Conservation (phyloP, 2,888 invertebrate genomes). For the Standfussiana lucernea region DNA sequence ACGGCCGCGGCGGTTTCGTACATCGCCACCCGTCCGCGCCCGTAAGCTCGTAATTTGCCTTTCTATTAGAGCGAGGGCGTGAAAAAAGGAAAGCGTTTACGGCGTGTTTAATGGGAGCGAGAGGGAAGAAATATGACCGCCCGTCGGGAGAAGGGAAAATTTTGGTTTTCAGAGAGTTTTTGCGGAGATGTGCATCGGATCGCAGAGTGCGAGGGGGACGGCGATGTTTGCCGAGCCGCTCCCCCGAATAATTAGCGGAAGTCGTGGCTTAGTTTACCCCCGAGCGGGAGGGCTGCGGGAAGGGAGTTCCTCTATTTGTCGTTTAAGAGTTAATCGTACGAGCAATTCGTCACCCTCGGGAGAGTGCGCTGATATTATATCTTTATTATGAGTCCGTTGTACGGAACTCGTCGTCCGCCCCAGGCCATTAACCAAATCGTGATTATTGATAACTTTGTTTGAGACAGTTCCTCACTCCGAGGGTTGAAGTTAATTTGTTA, state of each 20-base stretch:
- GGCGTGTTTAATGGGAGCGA: constrained; percentile 90
- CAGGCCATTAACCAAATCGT: constrained; percentile 86
- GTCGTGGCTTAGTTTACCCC: constrained; percentile 90
- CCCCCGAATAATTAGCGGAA: constrained; percentile 90
- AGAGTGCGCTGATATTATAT: constrained; percentile 88
- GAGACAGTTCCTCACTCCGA: constrained; percentile 65
- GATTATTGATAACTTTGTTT: constrained; percentile 89
- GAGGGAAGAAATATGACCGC: constrained; percentile 90
- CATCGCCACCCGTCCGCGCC: constrained; percentile 91
- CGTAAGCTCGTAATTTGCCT: constrained; percentile 91
- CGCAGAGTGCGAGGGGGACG: constrained; percentile 85
- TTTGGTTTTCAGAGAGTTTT: constrained; percentile 90
- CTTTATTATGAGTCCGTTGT: constrained; percentile 87
- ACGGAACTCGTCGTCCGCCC: constrained; percentile 78
- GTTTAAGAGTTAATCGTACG: constrained; percentile 91
- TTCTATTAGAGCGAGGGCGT: constrained; percentile 91
- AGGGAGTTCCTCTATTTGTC: constrained; percentile 90
- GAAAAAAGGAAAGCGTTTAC: constrained; percentile 91
- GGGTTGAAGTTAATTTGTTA: constrained; percentile 52
- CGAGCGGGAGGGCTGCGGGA: constrained; percentile 83
- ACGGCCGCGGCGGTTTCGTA: constrained; percentile 87
- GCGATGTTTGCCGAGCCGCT: constrained; percentile 84
- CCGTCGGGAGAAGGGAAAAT: constrained; percentile 90
- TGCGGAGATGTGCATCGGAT: constrained; percentile 89
- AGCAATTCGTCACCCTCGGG: constrained; percentile 90